Evolutionary conservation across 2,797 vertebrate genomes (phyloP), one percentile per base, ranked within the genome.

Genomic region (Neopelma chrysocephalum): DNA sequence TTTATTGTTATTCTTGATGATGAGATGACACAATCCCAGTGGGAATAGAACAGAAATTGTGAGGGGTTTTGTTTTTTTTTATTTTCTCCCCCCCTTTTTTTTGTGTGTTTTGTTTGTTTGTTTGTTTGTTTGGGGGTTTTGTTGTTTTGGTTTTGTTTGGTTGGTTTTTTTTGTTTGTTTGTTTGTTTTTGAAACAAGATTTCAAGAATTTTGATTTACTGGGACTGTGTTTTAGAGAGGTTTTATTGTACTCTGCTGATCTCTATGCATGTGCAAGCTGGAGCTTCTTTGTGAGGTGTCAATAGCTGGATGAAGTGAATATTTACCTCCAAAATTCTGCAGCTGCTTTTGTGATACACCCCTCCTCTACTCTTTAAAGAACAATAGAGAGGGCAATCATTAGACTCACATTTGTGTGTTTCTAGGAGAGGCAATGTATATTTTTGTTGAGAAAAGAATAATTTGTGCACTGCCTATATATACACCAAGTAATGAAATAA

Each of bases 1-100:
- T 96, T 96, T 95, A 94, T 87, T 96, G 95, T 95, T 94, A 68
- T 81, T 95, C 75, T 93, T 87, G 71, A 80, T 77, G 82, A 90
- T 92, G 68, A 93, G 84, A 93, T 81, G 93, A 81, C 82, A 92
- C 1, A 18, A 68, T 6, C 47, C 57, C 38, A 40, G 25, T 57
- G 84, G 48, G 72, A 85, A 82, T 11, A 90, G 51, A 80, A 81
- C 9, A 92, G 58, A 94, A 90, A 82, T 53, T 1, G 2, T 48
- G 56, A 73, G 25, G 3, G 2, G 7, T 25, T 19, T 60, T 56
- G 2, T 8, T 25, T 19, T 60, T 50, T 25, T 58, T 17, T 51
- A 9, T 6, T 11, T 32, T 19, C 43, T 16, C 17, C 42, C 42
- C 43, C 19, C 9, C 5, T 6, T 11, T 10, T 31, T 19, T 40